phyloP scores from a whole-genome alignment of 2,888 invertebrate species.

The Phania funesta region DNA sequence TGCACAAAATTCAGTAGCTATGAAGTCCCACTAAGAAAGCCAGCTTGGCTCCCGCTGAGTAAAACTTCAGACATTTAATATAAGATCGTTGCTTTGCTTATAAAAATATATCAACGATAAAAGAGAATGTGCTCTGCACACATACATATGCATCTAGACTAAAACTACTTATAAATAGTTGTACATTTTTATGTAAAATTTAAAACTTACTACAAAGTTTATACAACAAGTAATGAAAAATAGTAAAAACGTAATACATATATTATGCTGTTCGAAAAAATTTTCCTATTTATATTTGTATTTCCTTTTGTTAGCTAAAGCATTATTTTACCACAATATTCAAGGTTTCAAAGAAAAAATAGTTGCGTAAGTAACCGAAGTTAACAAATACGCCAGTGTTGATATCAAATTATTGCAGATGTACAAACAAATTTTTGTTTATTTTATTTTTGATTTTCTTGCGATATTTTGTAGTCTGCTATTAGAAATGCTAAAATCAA shows the following conservation, averaged over 20 bases:
- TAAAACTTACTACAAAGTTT: not conserved
- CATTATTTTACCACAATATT: no score
- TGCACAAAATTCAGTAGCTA: no score
- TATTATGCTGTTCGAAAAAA: not conserved
- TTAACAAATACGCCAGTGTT: no score
- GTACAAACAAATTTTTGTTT: no score
- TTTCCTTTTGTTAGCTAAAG: no score
- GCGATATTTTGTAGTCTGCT: no score
- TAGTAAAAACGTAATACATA: not conserved
- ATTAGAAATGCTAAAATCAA: no score
- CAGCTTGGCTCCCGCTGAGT: not conserved
- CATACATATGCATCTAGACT: not conserved
- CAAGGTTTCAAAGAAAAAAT: no score
- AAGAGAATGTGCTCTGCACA: constrained; percentile 4
- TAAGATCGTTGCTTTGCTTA: not conserved
- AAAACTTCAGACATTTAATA: not conserved
- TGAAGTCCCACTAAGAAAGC: not conserved
- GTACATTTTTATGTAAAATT: not conserved
- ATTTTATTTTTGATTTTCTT: no score
- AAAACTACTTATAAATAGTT: constrained; percentile 1
- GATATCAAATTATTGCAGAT: no score
- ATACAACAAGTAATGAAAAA: not conserved
- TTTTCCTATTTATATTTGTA: not conserved
- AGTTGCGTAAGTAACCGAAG: no score
- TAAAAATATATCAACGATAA: constrained; percentile 38